Conservation (phyloP, 1,140 invertebrate genomes). For the Drosophila melanica region DNA sequence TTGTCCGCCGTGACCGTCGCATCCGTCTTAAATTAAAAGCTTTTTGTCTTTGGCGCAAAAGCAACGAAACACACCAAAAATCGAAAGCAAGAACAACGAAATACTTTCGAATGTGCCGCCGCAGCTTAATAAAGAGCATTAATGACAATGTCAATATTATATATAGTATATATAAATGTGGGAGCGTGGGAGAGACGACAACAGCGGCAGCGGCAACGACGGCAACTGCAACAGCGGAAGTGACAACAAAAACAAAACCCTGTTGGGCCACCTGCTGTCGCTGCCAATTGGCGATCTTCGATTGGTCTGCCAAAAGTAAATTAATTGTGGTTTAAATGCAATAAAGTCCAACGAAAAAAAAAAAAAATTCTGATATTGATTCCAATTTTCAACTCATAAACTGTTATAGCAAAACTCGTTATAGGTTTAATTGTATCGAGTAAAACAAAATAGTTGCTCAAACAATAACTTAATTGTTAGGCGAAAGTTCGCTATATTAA, state of each 20-base stretch:
- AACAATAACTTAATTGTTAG: too few species aligned
- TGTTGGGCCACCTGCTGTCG: background rate
- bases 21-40: conserved; percentile 61
- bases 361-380: background rate
- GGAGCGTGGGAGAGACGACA: conserved; percentile 11
- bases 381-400: too few species aligned
- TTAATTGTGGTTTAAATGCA: background rate
- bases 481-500: too few species aligned
- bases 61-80: conserved; percentile 13
- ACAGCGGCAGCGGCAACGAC: background rate
- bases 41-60: conserved; percentile 42
- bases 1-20: conserved; percentile 22
- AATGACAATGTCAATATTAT: conserved; percentile 49
- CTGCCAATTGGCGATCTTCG: conserved; percentile 1
- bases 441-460: too few species aligned
- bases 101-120: conserved; percentile 42
- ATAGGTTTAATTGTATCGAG: too few species aligned
- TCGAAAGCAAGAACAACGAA: conserved; percentile 1
- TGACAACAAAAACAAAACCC: too few species aligned
- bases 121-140: conserved; percentile 47
- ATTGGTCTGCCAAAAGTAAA: conserved; percentile 10
- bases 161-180: too few species aligned
- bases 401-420: too few species aligned
- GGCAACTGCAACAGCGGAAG: background rate
- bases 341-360: background rate